phyloP scores from a whole-genome alignment of 1,140 invertebrate species.

The Anoplolepis gracilipes region DNA sequence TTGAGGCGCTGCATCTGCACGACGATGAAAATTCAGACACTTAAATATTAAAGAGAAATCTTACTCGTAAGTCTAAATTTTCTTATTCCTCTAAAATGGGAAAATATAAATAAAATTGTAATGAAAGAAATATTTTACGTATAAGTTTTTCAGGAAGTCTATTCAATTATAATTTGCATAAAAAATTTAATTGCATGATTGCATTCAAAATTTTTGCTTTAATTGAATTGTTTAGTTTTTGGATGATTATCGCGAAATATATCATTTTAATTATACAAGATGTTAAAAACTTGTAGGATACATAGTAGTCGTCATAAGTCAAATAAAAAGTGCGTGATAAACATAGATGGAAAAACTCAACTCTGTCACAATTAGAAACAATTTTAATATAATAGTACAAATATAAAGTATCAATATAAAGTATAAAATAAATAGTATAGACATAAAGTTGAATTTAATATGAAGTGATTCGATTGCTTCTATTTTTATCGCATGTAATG shows the following conservation, averaged over 20 bases:
- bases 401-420: too few species aligned
- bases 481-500: too few species aligned
- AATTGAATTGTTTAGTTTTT: not conserved
- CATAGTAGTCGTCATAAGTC: too few species aligned
- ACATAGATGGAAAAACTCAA: too few species aligned
- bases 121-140: not conserved
- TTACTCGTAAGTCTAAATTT: not conserved
- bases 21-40: not conserved
- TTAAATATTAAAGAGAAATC: not conserved
- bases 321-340: too few species aligned
- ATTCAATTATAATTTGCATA: not conserved
- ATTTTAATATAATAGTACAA: too few species aligned
- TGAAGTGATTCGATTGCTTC: too few species aligned
- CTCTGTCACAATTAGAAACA: too few species aligned
- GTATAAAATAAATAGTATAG: too few species aligned
- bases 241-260: not conserved
- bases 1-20: constrained; percentile 93
- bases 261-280: not conserved
- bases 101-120: not conserved
- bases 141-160: not conserved
- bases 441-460: too few species aligned
- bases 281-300: too few species aligned
- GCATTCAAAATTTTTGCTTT: not conserved
- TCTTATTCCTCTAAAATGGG: not conserved
- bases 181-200: too few species aligned